Percentiles rank a stretch among this genome's conserved stretches.
Conservation (phyloP, 2,797 vertebrate species). For the Sardinella longiceps region DNA sequence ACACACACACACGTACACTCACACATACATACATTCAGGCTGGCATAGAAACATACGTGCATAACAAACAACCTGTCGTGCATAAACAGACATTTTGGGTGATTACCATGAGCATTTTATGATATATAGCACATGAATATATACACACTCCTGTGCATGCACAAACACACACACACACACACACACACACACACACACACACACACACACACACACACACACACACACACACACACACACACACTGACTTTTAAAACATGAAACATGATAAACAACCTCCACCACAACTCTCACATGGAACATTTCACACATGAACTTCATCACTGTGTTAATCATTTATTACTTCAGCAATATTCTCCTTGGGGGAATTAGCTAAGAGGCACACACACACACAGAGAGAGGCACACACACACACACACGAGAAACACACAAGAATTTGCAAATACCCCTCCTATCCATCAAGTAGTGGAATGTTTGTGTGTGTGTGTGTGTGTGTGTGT, state of each 20-base stretch:
- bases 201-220: background rate
- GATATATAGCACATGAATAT: no score
- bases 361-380: background rate
- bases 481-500: no score
- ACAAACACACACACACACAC: background rate
- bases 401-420: background rate
- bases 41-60: background rate
- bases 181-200: background rate
- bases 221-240: background rate
- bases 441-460: no score
- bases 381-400: background rate
- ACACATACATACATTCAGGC: slow-evolving; percentile 17
- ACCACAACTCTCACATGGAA: background rate
- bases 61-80: background rate
- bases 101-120: background rate
- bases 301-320: background rate
- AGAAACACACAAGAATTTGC: background rate
- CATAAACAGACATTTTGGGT: background rate
- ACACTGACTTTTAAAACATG: background rate
- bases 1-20: slow-evolving; percentile 5
- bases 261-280: background rate
- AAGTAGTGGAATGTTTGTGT: no score
- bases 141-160: no score
- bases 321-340: background rate
- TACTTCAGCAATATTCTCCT: background rate